Evolutionary conservation across 2,888 invertebrate species (phyloP), one percentile per base, ranked within the genome.

Genomic region (Taphrorychus bicolor): DNA sequence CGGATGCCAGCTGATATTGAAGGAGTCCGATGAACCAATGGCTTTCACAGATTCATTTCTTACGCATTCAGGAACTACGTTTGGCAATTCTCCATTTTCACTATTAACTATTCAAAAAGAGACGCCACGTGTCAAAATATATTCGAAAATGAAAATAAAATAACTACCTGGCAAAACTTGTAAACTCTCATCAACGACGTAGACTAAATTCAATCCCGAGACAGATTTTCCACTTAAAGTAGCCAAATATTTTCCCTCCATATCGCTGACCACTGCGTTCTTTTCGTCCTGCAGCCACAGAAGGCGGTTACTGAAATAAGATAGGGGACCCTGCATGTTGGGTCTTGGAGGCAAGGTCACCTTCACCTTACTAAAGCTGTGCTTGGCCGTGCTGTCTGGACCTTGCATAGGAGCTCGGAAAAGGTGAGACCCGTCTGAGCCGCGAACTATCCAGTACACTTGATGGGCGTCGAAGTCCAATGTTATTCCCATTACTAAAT

Each of bases 361-460:
- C 54, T 58, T 67, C 22, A 59, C 66, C 53, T 53, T 71, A 70
- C 41, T 40, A 7, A 51, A 57, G 17, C 16, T 40, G 9, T 11
- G n/a, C 21, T 24, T 57, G 41, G 18, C 42, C 0, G 2, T 3
- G 5, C 72, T 70, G 23, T 68, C 56, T 32, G 80, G 77, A 5
- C 81, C 81, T 16, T 89, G 87, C 70, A 91, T 90, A 0, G 87
- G 87, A 2, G 92, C 91, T 68, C 87, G 85, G 77, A 89, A 92
- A 19, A 94, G 83, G 74, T 88, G 88, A 0, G 92, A 91, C 9
- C 91, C 92, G 76, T 91, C 90, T 72, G 89, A 89, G 73, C 92
- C 91, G 72, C 92, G 84, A 0, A 93, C 90, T 69, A 95, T 88
- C 95, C 95, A 97, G 78, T 93, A 94, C 5, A 94, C 85, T 80